Percentiles rank a stretch among this genome's conserved stretches.
Evolutionary conservation across 2,888 invertebrate genomes (phyloP).

Genomic region (Schizotus pectinicornis): DNA sequence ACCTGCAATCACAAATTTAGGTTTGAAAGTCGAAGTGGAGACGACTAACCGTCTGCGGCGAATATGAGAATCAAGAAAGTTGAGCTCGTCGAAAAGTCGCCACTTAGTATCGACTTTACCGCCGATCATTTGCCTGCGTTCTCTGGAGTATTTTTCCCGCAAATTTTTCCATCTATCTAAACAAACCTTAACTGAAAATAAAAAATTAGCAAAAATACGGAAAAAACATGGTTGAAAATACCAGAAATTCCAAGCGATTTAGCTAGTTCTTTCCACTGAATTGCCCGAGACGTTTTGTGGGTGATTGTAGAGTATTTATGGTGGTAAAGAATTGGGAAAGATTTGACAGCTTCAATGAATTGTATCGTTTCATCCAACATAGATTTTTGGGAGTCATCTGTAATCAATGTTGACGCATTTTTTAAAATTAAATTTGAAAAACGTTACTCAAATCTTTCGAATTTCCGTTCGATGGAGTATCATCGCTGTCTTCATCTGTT

Average conservation of each 20-base stretch:
- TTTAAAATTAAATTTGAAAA: not conserved
- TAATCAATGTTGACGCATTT: not conserved
- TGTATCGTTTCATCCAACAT: conserved; percentile 10
- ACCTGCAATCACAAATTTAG: conserved; percentile 6
- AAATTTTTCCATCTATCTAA: conserved; percentile 52
- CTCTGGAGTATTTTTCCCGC: conserved; percentile 56
- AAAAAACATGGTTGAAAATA: conserved; percentile 16
- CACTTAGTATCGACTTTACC: conserved; percentile 31
- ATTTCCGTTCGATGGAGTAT: not conserved
- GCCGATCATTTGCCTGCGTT: conserved; percentile 46
- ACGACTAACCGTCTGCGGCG: conserved; percentile 31
- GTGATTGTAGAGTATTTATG: conserved; percentile 54
- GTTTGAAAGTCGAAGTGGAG: conserved; percentile 4
- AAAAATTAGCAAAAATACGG: not conserved
- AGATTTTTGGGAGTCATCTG: not conserved
- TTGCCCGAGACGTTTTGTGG: conserved; percentile 51
- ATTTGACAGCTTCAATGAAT: conserved; percentile 19
- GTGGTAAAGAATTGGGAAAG: conserved; percentile 47
- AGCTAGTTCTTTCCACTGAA: conserved; percentile 54
- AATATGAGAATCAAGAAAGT: conserved; percentile 36
- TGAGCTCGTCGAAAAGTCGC: conserved; percentile 35
- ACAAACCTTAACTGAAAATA: conserved; percentile 34
- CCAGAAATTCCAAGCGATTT: conserved; percentile 33
- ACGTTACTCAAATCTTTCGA: conserved; percentile 6
- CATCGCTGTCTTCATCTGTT: conserved; percentile 6